Evolutionary conservation across 2,113 vertebrate species (phyloP), one percentile per base, ranked within the genome.

Genomic region (Daphoenositta chrysoptera): DNA sequence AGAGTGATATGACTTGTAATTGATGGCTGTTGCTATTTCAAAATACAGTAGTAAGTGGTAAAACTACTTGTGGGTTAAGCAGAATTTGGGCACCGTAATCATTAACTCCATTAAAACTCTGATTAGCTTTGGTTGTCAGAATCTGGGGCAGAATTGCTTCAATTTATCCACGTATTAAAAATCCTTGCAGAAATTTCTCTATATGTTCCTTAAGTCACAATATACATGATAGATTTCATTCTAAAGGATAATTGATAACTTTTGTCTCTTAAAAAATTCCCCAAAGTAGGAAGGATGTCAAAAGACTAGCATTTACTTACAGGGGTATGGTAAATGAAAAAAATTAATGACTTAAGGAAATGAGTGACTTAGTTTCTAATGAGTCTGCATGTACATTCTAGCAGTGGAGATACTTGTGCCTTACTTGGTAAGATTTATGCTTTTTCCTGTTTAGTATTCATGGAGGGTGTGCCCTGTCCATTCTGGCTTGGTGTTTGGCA

Each of bases 371-470:
- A 11, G 39, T 92, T 93, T 88, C 90, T 86, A 71, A 75, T 50
- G 93, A 92, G 91, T 90, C 93, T 95, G 68, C 83, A 28, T 93
- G 86, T 95, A 84, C 89, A 78, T 97, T 96, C 86, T 90, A 92
- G 83, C 83, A 78, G 77, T 58, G 75, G 78, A 48, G 45, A 61
- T 73, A 65, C 23, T 56, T 88, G 39, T 86, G 64, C 51, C 81
- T 87, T 63, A 27, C 12, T 28, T 64, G 54, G 21, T 84, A 44
- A 90, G 47, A 60, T 78, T 39, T 21, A 28, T 58, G 66, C 20
- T 44, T 90, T 91, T 76, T 76, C 50, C 57, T 83, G 3, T 56
- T 33, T 61, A 42, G 44, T 68, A 28, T 48, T 83, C 20, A 12
- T n/a, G 27, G 60, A 73, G 42, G 51, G 40, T 44, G 44, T 81